These are phyloP conservation scores for Trissolcus japonicus DNA, from an alignment of 2,888 invertebrate species.

Conservation along the genomic window DNA sequence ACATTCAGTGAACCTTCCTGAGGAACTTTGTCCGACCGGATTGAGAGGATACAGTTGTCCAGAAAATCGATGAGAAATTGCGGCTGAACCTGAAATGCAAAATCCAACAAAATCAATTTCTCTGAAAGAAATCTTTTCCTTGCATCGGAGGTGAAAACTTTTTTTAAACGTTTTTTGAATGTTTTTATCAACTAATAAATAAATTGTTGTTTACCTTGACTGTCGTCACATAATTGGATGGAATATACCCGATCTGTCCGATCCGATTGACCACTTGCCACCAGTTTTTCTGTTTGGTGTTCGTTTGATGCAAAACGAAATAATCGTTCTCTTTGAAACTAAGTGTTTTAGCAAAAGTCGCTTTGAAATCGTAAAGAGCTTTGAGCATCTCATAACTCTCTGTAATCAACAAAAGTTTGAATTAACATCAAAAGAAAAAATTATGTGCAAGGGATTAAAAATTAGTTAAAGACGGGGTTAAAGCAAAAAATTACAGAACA, in stretches of 20 bases:
- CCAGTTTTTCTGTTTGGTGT: conserved; percentile 89
- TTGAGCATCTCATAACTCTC: conserved; percentile 89
- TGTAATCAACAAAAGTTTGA: conserved; percentile 66
- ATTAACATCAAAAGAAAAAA: background rate
- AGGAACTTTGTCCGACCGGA: conserved; percentile 69
- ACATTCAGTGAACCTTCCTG: conserved; percentile 76
- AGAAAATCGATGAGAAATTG: conserved; percentile 85
- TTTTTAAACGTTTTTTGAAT: background rate
- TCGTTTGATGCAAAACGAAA: conserved; percentile 87
- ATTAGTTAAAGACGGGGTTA: background rate
- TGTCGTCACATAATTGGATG: conserved; percentile 89
- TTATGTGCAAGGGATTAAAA: background rate
- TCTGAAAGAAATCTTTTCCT: no score
- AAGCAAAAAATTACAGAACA: no score
- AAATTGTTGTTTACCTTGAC: conserved; percentile 80
- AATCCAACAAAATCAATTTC: background rate
- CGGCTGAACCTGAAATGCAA: conserved; percentile 80
- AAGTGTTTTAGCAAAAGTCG: conserved; percentile 88
- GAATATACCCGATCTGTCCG: conserved; percentile 90
- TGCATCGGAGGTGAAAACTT: background rate
- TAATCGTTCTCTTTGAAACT: conserved; percentile 88
- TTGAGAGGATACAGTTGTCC: conserved; percentile 82
- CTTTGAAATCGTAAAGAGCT: conserved; percentile 89
- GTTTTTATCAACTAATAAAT: conserved; percentile 14
- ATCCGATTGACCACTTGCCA: conserved; percentile 91